Conservation (phyloP, 2,888 invertebrate genomes). For the Argynnis bischoffii region DNA sequence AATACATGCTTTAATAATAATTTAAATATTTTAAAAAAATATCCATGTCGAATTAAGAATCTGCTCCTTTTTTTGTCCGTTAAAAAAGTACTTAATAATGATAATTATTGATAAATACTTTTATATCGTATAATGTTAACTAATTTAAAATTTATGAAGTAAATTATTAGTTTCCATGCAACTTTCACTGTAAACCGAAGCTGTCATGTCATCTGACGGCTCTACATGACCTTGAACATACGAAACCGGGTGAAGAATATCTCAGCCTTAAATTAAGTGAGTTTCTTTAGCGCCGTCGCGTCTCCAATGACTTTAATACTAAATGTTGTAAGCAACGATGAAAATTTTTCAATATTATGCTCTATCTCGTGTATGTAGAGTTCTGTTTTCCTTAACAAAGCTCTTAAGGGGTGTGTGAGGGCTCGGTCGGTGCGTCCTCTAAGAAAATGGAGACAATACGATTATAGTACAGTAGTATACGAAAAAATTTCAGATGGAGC, state of each 20-base stretch:
- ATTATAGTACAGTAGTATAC: constrained; percentile 67
- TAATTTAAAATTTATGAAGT: too few species aligned
- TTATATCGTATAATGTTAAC: too few species aligned
- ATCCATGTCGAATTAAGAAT: too few species aligned
- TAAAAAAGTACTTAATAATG: too few species aligned
- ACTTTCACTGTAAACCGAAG: constrained; percentile 15
- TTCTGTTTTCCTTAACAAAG: constrained; percentile 32
- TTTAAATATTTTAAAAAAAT: too few species aligned
- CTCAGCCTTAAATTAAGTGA: constrained; percentile 69
- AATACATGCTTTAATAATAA: too few species aligned
- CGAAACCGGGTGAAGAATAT: constrained; percentile 60
- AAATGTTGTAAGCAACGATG: constrained; percentile 44
- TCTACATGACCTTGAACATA: constrained; percentile 62
- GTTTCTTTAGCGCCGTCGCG: constrained; percentile 71
- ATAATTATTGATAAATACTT: too few species aligned
- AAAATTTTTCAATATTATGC: constrained; percentile 6
- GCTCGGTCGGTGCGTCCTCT: constrained; percentile 71
- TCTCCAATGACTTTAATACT: constrained; percentile 46
- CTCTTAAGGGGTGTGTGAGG: constrained; percentile 64
- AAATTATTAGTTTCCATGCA: neutral
- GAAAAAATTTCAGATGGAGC: constrained; percentile 27
- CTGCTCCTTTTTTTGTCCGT: too few species aligned
- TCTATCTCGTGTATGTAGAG: constrained; percentile 29
- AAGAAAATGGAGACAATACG: constrained; percentile 77
- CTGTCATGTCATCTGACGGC: constrained; percentile 35